Percentiles rank a stretch among this genome's conserved stretches.
Evolutionary conservation across 1,140 invertebrate genomes (phyloP).

Genomic region (Camponotus pennsylvanicus): DNA sequence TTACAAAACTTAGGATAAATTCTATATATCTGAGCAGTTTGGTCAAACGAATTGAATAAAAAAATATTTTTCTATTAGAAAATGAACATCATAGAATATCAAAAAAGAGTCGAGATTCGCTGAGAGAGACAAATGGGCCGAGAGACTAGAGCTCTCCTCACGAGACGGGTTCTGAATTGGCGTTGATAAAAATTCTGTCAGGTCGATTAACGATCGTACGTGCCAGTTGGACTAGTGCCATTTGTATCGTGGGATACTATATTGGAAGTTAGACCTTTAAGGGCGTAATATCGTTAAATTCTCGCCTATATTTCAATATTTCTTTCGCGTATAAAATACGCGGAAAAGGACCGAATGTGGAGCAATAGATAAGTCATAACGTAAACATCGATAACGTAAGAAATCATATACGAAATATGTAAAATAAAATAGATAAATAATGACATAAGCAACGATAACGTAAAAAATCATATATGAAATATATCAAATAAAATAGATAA

Average conservation of each 20-base stretch:
- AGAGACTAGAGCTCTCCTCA: slow-evolving; percentile 24
- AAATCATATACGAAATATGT: background rate
- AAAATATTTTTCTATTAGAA: slow-evolving; percentile 28
- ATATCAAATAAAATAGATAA: too few species aligned
- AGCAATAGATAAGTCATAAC: background rate
- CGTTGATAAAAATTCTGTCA: slow-evolving; percentile 63
- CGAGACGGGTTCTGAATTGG: slow-evolving; percentile 51
- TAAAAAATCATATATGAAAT: too few species aligned
- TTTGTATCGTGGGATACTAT: slow-evolving; percentile 46
- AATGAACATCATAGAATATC: slow-evolving; percentile 28
- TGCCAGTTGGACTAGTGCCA: slow-evolving; percentile 64
- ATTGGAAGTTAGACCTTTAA: slow-evolving; percentile 46
- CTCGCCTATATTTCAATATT: background rate
- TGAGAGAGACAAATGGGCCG: slow-evolving; percentile 31
- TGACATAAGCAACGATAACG: too few species aligned
- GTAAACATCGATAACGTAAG: background rate
- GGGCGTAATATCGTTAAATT: slow-evolving; percentile 32
- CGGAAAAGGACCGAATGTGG: background rate
- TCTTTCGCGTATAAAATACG: slow-evolving; percentile 35
- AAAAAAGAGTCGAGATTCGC: slow-evolving; percentile 42
- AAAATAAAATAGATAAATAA: too few species aligned
- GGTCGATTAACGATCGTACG: slow-evolving; percentile 62
- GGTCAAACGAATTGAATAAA: slow-evolving; percentile 9
- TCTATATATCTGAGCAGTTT: slow-evolving; percentile 24
- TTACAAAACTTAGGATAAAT: background rate